Percentiles rank a stretch among this genome's conserved stretches.
Evolutionary conservation across 2,113 vertebrate species (phyloP).

Genomic region (Mormyrus iriodes): DNA sequence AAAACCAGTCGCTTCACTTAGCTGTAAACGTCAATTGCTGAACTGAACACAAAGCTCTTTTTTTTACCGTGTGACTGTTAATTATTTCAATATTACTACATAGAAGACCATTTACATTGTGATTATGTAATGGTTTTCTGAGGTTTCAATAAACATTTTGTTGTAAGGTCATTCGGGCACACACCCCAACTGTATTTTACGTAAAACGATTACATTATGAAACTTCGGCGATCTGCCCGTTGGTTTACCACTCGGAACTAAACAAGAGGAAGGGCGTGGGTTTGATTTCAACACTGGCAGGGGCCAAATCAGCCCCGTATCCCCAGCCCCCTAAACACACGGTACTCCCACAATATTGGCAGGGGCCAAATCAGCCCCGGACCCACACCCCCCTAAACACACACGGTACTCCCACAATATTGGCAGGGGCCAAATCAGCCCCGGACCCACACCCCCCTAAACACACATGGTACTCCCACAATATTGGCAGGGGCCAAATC

Average conservation of each 20-base stretch:
- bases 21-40: no score
- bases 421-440: not conserved
- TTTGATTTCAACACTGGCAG: not conserved
- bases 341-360: not conserved
- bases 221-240: not conserved
- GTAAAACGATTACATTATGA: not conserved
- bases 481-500: no score
- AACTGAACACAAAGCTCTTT: not conserved
- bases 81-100: not conserved
- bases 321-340: not conserved
- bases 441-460: not conserved
- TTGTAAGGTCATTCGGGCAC: not conserved
- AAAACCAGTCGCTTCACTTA: not conserved
- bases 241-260: not conserved
- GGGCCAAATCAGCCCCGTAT: not conserved
- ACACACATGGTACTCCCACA: not conserved
- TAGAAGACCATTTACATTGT: not conserved
- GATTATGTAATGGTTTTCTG: not conserved
- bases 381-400: not conserved
- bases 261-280: not conserved
- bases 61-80: not conserved
- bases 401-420: not conserved
- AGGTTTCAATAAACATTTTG: not conserved
- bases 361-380: not conserved
- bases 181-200: not conserved